These are phyloP conservation scores for Sclerodermus sp. DNA, from an alignment of 2,888 invertebrate genomes.

Conservation along the genomic window DNA sequence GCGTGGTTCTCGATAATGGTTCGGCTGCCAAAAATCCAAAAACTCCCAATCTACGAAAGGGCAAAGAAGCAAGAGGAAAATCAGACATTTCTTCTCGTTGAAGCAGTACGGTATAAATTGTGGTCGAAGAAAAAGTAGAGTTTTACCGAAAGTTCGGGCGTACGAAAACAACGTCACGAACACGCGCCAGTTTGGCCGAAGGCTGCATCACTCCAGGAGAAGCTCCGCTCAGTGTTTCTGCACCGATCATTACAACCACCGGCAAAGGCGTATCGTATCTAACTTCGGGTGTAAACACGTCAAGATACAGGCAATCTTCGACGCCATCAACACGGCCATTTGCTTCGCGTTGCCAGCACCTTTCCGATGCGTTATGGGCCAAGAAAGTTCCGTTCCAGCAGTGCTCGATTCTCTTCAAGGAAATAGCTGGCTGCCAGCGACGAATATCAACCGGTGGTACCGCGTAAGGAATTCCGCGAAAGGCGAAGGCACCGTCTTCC, in stretches of 20 bases:
- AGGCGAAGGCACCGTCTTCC: slow-evolving; percentile 78
- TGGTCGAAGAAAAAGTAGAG: no score
- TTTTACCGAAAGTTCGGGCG: slow-evolving; percentile 82
- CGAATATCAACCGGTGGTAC: slow-evolving; percentile 69
- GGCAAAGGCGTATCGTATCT: slow-evolving; percentile 78
- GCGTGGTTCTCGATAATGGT: slow-evolving; percentile 68
- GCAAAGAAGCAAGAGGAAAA: no score
- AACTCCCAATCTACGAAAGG: slow-evolving; percentile 58
- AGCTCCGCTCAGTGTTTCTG: slow-evolving; percentile 77
- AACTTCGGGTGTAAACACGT: slow-evolving; percentile 80
- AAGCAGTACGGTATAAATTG: neutral
- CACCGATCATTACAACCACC: slow-evolving; percentile 80
- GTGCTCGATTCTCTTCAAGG: slow-evolving; percentile 67
- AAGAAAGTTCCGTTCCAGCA: slow-evolving; percentile 79
- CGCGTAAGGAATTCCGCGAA: slow-evolving; percentile 82
- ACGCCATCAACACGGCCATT: slow-evolving; percentile 69
- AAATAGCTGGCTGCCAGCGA: slow-evolving; percentile 72
- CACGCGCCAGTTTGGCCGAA: slow-evolving; percentile 74
- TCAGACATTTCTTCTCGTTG: no score
- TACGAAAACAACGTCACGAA: slow-evolving; percentile 82
- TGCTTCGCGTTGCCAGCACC: slow-evolving; percentile 72
- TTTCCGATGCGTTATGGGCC: slow-evolving; percentile 68
- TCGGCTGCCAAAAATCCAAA: slow-evolving; percentile 80
- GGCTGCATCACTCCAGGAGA: slow-evolving; percentile 74
- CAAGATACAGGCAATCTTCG: slow-evolving; percentile 83